Percentiles rank a stretch among this genome's conserved stretches.
Evolutionary conservation across 2,113 vertebrate species (phyloP).

Genomic region (Hemiprocne comata): DNA sequence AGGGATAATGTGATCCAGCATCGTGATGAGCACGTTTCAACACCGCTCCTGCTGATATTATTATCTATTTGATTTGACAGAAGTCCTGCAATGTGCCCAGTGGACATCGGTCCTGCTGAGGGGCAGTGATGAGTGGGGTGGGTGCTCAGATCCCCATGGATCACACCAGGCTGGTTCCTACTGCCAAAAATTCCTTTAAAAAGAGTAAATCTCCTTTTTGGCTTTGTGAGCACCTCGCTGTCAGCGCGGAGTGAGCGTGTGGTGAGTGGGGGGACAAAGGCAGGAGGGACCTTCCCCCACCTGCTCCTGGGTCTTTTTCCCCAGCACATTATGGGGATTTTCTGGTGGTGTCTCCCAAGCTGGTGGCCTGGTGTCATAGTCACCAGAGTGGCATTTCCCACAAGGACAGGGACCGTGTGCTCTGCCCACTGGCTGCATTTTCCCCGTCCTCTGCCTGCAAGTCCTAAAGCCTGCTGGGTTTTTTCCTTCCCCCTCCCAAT

Average conservation of each 20-base stretch:
- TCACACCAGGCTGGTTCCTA: not conserved
- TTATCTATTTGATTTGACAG: not conserved
- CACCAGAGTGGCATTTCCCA: not conserved
- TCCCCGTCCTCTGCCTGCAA: accelerated
- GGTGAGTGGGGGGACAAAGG: not conserved
- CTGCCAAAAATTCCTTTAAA: not conserved
- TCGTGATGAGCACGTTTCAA: constrained; percentile 12
- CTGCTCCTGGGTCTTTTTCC: not conserved
- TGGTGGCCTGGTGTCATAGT: too few relatives aligned
- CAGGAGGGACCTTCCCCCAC: not conserved
- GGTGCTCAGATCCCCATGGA: accelerated
- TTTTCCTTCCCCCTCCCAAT: not conserved
- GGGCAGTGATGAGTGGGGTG: accelerated
- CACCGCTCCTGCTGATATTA: not conserved
- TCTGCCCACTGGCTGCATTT: accelerated
- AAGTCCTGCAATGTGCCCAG: accelerated
- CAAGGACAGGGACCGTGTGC: accelerated
- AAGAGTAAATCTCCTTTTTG: not conserved
- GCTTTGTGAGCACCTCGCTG: not conserved
- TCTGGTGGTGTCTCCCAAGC: not conserved
- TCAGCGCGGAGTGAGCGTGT: accelerated
- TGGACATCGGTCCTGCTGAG: not conserved
- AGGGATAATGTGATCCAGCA: not conserved
- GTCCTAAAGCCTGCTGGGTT: not conserved
- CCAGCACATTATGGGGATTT: accelerated